phyloP scores from a whole-genome alignment of 2,113 vertebrate genomes.

The Nesogale talazaci region DNA sequence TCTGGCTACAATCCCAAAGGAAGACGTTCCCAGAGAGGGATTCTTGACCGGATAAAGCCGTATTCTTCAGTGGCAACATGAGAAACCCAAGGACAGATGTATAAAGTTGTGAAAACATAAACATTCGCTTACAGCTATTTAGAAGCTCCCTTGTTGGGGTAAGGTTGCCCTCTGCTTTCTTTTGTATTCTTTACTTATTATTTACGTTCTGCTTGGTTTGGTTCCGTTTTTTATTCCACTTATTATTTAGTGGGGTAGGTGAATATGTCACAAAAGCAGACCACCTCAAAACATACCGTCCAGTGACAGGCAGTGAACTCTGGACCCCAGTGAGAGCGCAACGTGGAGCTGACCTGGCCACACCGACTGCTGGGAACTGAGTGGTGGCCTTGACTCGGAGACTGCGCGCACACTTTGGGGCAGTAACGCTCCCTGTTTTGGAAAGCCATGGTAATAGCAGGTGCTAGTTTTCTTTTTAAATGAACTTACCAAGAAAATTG shows the following conservation, averaged over 20 bases:
- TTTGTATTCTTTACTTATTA: background rate
- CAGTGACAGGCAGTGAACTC: background rate
- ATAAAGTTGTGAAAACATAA: no score
- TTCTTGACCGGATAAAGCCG: background rate
- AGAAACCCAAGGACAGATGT: background rate
- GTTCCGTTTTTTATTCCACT: no score
- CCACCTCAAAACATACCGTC: background rate
- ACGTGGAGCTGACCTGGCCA: background rate
- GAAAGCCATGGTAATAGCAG: conserved; percentile 17
- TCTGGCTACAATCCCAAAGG: background rate
- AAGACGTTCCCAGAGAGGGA: background rate
- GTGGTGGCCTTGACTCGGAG: background rate
- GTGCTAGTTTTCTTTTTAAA: conserved; percentile 37
- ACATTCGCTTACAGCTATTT: background rate
- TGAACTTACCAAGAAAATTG: conserved; percentile 7
- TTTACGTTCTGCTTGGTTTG: background rate
- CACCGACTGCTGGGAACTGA: background rate
- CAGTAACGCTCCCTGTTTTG: conserved; percentile 13
- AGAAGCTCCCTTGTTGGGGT: background rate
- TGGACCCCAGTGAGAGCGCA: background rate
- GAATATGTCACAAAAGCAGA: background rate
- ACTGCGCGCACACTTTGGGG: conserved; percentile 12
- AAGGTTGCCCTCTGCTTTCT: background rate
- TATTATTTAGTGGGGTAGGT: background rate
- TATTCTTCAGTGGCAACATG: background rate